These are phyloP conservation scores for Tortricodes alternella DNA, from an alignment of 2,888 invertebrate species.

Conservation along the genomic window DNA sequence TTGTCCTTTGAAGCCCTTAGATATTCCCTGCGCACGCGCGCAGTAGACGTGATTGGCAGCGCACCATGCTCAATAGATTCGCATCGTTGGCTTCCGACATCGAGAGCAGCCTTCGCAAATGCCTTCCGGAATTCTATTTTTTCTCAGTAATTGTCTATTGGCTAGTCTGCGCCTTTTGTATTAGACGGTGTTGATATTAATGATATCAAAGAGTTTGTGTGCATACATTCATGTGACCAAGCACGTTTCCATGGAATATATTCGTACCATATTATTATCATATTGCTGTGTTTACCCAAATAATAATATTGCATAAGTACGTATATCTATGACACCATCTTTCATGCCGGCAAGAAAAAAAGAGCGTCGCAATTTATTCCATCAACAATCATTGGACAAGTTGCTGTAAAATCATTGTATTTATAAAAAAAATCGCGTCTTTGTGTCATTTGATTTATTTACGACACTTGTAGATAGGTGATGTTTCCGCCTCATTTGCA, in stretches of 20 bases:
- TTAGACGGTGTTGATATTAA: too few species aligned
- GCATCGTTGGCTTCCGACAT: slow-evolving; percentile 48
- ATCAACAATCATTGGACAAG: too few species aligned
- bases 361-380: too few species aligned
- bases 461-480: slow-evolving; percentile 37
- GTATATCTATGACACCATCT: too few species aligned
- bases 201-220: too few species aligned
- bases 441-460: slow-evolving; percentile 28
- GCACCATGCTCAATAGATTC: slow-evolving; percentile 37
- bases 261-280: too few species aligned
- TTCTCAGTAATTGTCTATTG: slow-evolving; percentile 31
- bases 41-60: slow-evolving; percentile 32
- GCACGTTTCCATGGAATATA: too few species aligned
- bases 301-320: too few species aligned
- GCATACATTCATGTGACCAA: too few species aligned
- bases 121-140: slow-evolving; percentile 44
- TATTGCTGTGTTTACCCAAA: too few species aligned
- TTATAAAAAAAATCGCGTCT: not conserved
- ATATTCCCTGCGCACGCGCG: slow-evolving; percentile 13
- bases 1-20: slow-evolving; percentile 20
- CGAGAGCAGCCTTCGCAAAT: slow-evolving; percentile 46
- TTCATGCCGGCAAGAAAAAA: too few species aligned
- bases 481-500: slow-evolving; percentile 65
- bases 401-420: too few species aligned
- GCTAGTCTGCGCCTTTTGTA: slow-evolving; percentile 16